Evolutionary conservation across 2,888 invertebrate genomes (phyloP).

Genomic region (Trichopoda pennipes): DNA sequence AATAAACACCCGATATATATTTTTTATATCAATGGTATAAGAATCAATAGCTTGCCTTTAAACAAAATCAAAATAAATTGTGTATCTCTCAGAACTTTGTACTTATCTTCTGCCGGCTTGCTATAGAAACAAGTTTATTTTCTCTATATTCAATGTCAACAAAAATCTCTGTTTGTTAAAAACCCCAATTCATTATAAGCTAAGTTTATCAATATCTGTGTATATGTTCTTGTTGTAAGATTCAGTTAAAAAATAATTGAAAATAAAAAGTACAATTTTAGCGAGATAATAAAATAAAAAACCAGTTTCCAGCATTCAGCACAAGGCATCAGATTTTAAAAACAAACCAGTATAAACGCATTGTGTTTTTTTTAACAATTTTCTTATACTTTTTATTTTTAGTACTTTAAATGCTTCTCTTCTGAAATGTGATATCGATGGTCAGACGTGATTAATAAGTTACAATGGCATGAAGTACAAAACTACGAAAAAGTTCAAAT

Average conservation of each 20-base stretch:
- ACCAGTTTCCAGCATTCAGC: not conserved
- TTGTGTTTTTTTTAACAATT: not conserved
- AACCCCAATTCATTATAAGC: slow-evolving; percentile 9
- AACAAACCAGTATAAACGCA: not conserved
- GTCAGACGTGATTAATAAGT: slow-evolving; percentile 23
- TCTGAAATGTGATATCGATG: slow-evolving; percentile 15
- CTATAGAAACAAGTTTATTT: slow-evolving; percentile 20
- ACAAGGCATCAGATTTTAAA: not conserved
- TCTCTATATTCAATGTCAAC: not conserved
- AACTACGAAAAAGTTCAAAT: slow-evolving; percentile 21
- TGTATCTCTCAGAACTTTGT: slow-evolving; percentile 23
- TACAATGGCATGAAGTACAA: slow-evolving; percentile 13
- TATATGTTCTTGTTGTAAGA: no score
- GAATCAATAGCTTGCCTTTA: not conserved
- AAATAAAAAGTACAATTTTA: no score
- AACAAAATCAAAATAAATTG: not conserved
- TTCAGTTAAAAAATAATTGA: no score
- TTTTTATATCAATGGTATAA: no score
- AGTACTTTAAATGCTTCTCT: slow-evolving; percentile 31
- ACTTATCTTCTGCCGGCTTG: not conserved
- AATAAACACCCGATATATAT: no score
- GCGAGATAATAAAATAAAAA: not conserved
- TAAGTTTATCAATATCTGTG: not conserved
- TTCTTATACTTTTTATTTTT: slow-evolving; percentile 19
- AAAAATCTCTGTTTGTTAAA: not conserved